phyloP scores from a whole-genome alignment of 1,140 invertebrate genomes.

The Anastrepha ludens region DNA sequence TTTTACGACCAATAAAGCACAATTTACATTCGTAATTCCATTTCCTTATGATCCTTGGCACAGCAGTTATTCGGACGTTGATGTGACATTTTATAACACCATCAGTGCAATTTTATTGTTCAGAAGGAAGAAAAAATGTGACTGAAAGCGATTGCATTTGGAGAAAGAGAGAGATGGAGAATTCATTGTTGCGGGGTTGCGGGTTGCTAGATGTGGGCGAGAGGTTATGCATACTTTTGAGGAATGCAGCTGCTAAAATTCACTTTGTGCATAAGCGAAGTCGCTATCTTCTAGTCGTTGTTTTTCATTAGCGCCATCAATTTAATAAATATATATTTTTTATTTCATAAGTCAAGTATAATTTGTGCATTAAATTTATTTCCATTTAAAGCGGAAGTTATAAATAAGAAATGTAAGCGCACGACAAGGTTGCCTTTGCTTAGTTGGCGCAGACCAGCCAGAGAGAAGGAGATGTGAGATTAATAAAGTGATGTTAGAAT shows the following conservation, averaged over 20 bases:
- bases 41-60: neutral
- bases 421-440: neutral
- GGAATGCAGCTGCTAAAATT: neutral
- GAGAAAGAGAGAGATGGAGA: neutral
- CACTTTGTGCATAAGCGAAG: neutral
- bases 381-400: conserved; percentile 24
- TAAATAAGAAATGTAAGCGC: neutral
- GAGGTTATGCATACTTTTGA: neutral
- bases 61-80: neutral
- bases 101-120: conserved; percentile 21
- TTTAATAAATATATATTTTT: neutral
- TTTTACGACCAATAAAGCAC: conserved; percentile 45
- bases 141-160: neutral
- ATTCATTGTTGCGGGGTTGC: neutral
- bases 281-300: neutral
- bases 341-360: neutral
- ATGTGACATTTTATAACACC: conserved; percentile 41
- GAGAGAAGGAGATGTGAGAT: neutral
- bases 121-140: neutral
- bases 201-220: neutral
- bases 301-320: neutral
- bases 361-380: neutral
- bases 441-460: neutral
- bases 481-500: no score
- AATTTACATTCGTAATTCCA: conserved; percentile 13